Conservation (phyloP, 2,113 vertebrate species). For the Pseudopodoces humilis region DNA sequence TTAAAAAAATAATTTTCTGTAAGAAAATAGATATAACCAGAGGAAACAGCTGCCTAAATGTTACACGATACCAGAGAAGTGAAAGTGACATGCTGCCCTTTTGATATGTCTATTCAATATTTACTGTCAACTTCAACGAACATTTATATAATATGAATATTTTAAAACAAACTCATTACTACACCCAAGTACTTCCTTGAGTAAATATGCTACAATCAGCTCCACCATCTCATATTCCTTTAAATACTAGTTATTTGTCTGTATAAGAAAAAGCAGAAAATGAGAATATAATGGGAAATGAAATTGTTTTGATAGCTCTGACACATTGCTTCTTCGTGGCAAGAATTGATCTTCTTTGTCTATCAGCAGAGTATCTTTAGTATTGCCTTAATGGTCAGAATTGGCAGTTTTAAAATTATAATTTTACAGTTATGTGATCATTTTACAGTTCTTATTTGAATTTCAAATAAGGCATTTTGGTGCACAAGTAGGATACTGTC, state of each 20-base stretch:
- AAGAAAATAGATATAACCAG: constrained; percentile 17
- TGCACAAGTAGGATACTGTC: background rate
- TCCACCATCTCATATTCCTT: background rate
- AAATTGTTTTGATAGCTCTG: constrained; percentile 28
- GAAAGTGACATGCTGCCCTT: constrained; percentile 23
- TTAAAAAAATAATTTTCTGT: constrained; percentile 4
- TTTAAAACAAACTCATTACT: constrained; percentile 55
- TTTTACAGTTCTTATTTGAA: constrained; percentile 38
- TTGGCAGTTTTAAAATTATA: constrained; percentile 23
- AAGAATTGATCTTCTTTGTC: constrained; percentile 28
- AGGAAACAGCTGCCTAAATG: background rate
- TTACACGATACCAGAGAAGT: background rate
- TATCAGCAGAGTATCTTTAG: background rate
- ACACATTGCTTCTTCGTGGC: background rate
- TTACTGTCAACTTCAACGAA: constrained; percentile 59
- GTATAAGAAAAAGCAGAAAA: background rate
- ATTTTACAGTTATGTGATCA: background rate
- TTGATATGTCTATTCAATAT: constrained; percentile 44
- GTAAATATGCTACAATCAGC: constrained; percentile 35
- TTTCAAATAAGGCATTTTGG: constrained; percentile 43
- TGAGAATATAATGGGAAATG: constrained; percentile 18
- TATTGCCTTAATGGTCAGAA: constrained; percentile 11
- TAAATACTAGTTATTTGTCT: background rate
- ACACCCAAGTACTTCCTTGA: constrained; percentile 9
- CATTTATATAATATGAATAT: constrained; percentile 57